Percentiles rank a stretch among this genome's conserved stretches.
These are phyloP conservation scores for Erebia epiphron DNA, from an alignment of 2,888 invertebrate species.

Conservation along the genomic window DNA sequence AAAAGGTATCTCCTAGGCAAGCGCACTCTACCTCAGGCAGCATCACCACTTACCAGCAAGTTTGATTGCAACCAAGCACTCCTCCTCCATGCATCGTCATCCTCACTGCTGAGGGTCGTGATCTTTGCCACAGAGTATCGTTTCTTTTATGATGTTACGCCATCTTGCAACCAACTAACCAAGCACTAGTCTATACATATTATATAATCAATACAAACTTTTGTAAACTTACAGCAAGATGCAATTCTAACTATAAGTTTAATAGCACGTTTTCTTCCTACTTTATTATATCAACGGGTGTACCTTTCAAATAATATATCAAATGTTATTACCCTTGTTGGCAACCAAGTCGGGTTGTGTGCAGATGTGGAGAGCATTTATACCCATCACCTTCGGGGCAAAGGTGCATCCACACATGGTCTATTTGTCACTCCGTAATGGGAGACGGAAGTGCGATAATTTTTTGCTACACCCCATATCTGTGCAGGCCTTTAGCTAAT, in stretches of 20 bases:
- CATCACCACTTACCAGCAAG: too few relatives aligned
- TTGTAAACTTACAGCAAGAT: not conserved
- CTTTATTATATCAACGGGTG: slow-evolving; percentile 2
- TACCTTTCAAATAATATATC: slow-evolving; percentile 24
- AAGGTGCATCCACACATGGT: slow-evolving; percentile 33
- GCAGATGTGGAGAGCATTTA: slow-evolving; percentile 34
- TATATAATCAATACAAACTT: too few relatives aligned
- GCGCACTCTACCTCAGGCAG: too few relatives aligned
- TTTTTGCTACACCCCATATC: not conserved
- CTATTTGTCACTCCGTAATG: slow-evolving; percentile 22
- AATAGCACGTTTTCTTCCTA: not conserved
- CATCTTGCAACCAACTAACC: too few relatives aligned
- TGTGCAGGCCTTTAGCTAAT: not conserved
- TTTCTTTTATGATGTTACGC: too few relatives aligned
- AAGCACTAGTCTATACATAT: too few relatives aligned
- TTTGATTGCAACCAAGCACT: too few relatives aligned
- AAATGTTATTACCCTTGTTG: slow-evolving; percentile 19
- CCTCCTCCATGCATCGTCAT: too few relatives aligned
- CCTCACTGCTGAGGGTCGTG: too few relatives aligned
- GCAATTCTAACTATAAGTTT: not conserved
- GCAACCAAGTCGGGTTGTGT: slow-evolving; percentile 18
- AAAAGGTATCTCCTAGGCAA: too few relatives aligned
- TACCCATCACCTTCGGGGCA: slow-evolving; percentile 25
- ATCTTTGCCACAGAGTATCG: too few relatives aligned
- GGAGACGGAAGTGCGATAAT: slow-evolving; percentile 13